Evolutionary conservation across 2,113 vertebrate species (phyloP).

Genomic region (Aptenodytes forsteri): DNA sequence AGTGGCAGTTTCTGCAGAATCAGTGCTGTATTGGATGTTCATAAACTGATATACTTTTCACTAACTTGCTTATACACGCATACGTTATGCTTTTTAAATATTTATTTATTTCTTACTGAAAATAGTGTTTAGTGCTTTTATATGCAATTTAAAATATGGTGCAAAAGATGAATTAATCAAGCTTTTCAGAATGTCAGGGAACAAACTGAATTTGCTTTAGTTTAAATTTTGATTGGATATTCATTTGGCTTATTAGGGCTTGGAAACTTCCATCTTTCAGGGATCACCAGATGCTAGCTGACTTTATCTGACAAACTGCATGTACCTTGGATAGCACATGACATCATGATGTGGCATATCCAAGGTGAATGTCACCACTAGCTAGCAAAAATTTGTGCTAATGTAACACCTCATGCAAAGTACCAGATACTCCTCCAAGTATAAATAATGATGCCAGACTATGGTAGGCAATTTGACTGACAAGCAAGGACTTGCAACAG

Average conservation of each 20-base stretch:
- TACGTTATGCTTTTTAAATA: background rate
- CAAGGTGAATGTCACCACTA: constrained; percentile 50
- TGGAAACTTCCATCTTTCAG: background rate
- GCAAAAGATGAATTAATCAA: background rate
- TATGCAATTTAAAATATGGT: background rate
- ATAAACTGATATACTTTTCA: background rate
- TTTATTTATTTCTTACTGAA: background rate
- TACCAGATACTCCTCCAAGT: constrained; percentile 17
- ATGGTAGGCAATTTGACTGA: constrained; percentile 21
- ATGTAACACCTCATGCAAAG: constrained; percentile 52
- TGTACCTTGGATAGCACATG: constrained; percentile 27
- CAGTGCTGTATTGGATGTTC: background rate
- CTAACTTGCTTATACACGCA: background rate
- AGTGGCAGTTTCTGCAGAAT: background rate
- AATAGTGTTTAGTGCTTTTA: background rate
- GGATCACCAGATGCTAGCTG: background rate
- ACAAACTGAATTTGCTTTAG: background rate
- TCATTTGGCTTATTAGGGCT: background rate
- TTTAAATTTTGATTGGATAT: background rate
- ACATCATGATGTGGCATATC: constrained; percentile 25
- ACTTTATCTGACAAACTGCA: background rate
- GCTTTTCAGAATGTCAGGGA: background rate
- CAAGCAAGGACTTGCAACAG: background rate
- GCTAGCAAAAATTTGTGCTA: constrained; percentile 48
- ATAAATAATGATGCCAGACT: constrained; percentile 50